Evolutionary conservation across 2,113 vertebrate genomes (phyloP), one percentile per base, ranked within the genome.

Genomic region (Cryptoleucopteryx plumbea): DNA sequence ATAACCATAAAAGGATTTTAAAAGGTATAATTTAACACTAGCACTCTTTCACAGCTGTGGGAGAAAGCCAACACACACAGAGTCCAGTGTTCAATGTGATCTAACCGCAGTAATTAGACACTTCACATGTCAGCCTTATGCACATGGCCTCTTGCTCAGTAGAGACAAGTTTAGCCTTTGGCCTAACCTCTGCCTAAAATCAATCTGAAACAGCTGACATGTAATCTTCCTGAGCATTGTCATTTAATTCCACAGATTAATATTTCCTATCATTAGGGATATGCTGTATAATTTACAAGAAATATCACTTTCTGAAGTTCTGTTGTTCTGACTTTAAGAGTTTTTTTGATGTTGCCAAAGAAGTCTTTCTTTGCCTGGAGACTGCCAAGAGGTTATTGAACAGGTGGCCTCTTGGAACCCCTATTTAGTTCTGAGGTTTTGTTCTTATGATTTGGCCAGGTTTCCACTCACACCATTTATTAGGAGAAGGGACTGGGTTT

Each of bases 121-220:
- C 52, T 63, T 83, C 36, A 72, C 6, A 89, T 67, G 27, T 23
- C 61, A 94, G 75, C 67, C 45, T 70, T 72, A 31, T 26, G n/a
- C 68, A 52, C 7, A 12, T 58, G 56, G 16, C 42, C 58, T 70
- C 55, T 78, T 90, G 43, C 55, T 82, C 61, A 77, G 43, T 3
- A 66, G 63, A 80, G 31, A 45, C 12, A 42, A 59, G 40, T 47
- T 90, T 62, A 91, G 47, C 73, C 84, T 93, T 96, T 87, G 80
- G 61, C 70, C 93, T 89, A 72, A 94, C 62, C 86, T 94, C 86
- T 93, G 74, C 34, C 62, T 85, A 78, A 75, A 93, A 75, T 85
- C 48, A 58, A 3, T 67, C 53, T 63, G 36, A 80, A 79, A 74
- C 3, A 47, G 58, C 45, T 80, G 43, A 71, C 34, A 31, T 16